Conservation (phyloP, 2,888 invertebrate genomes). For the Phaonia tiefii region DNA sequence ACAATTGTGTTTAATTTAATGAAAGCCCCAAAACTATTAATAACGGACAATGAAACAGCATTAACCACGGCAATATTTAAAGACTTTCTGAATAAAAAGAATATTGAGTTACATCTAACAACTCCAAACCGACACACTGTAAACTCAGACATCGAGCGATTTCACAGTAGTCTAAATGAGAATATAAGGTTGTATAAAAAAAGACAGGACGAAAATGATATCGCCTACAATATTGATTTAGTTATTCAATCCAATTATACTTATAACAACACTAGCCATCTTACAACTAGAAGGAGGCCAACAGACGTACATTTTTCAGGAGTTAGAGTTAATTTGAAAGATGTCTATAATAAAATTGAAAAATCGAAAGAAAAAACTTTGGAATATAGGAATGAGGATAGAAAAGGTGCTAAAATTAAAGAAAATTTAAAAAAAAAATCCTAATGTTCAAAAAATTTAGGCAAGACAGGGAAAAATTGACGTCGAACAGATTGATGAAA, state of each 20-base stretch:
- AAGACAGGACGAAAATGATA: too few relatives aligned
- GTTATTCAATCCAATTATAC: too few relatives aligned
- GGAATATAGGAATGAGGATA: conserved; percentile 14
- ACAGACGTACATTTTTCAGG: conserved; percentile 18
- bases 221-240: conserved; percentile 17
- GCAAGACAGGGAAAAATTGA: too few relatives aligned
- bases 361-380: conserved; percentile 4
- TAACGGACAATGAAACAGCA: conserved; percentile 5
- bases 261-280: too few relatives aligned
- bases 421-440: not conserved
- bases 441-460: too few relatives aligned
- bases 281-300: too few relatives aligned
- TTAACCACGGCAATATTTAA: not conserved
- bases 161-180: not conserved
- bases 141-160: not conserved
- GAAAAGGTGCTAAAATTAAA: conserved; percentile 10
- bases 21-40: conserved; percentile 22
- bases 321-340: conserved; percentile 8
- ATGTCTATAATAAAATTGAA: conserved; percentile 16
- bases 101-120: conserved; percentile 25
- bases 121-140: not conserved
- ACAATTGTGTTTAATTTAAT: conserved; percentile 8
- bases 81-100: conserved; percentile 25
- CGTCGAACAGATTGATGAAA: too few relatives aligned
- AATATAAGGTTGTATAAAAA: not conserved